Conservation (phyloP, 2,888 invertebrate genomes). For the Frankliniella fusca region DNA sequence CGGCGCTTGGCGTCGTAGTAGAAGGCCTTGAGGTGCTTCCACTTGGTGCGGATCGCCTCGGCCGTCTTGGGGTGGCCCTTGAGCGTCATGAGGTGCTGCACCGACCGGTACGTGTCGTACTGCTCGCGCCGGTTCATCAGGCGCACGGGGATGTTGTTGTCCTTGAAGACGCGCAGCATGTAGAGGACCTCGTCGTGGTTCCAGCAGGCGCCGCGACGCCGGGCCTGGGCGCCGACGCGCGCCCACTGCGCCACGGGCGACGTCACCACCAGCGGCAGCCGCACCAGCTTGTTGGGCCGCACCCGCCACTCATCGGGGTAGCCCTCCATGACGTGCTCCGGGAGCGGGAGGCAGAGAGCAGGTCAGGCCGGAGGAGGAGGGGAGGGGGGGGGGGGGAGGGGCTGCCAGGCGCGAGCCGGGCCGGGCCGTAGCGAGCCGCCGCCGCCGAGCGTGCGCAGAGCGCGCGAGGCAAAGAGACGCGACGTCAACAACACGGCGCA, state of each 20-base stretch:
- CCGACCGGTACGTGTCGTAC: not conserved
- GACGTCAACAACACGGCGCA: not conserved
- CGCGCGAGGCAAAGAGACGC: not conserved
- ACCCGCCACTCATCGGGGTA: too few species aligned
- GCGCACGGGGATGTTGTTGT: not conserved
- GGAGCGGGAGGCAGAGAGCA: too few species aligned
- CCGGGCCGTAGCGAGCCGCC: not conserved
- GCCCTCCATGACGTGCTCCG: too few species aligned
- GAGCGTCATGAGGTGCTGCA: conserved; percentile 7
- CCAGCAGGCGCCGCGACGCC: not conserved
- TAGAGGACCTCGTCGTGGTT: not conserved
- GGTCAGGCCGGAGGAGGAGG: too few species aligned
- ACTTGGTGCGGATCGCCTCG: conserved; percentile 1
- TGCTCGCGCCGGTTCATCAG: not conserved
- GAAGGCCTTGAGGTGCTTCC: not conserved
- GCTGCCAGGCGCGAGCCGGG: too few species aligned
- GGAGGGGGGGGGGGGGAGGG: too few species aligned
- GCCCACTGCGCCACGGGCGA: not conserved
- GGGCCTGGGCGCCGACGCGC: not conserved
- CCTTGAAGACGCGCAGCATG: not conserved
- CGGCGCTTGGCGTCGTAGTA: not conserved
- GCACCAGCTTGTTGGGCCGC: too few species aligned
- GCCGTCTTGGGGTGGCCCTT: not conserved
- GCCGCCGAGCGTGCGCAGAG: not conserved
- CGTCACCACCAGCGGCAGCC: not conserved